Percentiles rank a stretch among this genome's conserved stretches.
phyloP scores from a whole-genome alignment of 2,797 vertebrate species.

The Pangasius macronema region DNA sequence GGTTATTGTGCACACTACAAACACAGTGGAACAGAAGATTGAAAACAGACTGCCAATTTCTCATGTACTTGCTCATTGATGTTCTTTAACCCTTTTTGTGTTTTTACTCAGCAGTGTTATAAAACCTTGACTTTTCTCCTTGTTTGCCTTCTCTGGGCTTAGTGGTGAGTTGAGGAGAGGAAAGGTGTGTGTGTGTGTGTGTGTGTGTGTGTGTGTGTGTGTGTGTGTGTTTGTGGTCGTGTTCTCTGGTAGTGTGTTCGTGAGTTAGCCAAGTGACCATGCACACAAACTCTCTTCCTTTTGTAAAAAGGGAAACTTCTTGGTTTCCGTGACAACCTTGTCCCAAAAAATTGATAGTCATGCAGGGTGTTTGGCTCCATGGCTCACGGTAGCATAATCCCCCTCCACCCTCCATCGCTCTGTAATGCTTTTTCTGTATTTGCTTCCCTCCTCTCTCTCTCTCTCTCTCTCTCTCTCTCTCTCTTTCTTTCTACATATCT shows the following conservation, averaged over 20 bases:
- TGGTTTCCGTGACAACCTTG: constrained; percentile 50
- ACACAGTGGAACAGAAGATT: background rate
- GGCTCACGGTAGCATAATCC: background rate
- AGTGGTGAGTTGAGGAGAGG: background rate
- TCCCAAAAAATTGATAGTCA: constrained; percentile 47
- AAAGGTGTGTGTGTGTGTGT: background rate
- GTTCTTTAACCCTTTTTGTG: background rate
- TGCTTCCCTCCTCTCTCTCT: background rate
- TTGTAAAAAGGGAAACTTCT: constrained; percentile 29
- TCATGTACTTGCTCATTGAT: background rate
- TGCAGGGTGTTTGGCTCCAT: constrained; percentile 14
- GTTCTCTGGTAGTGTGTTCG: background rate
- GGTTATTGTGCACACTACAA: background rate
- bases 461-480: background rate
- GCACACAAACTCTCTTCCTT: background rate
- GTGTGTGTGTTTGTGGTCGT: background rate
- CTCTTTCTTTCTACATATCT: background rate
- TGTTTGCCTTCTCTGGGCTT: background rate
- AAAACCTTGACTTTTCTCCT: background rate
- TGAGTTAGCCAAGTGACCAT: background rate
- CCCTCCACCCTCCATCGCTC: background rate
- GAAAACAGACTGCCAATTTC: background rate
- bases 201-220: background rate
- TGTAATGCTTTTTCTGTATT: background rate
- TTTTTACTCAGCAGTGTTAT: background rate